Evolutionary conservation across 1,140 invertebrate genomes (phyloP).

Genomic region (Drosophila saltans): DNA sequence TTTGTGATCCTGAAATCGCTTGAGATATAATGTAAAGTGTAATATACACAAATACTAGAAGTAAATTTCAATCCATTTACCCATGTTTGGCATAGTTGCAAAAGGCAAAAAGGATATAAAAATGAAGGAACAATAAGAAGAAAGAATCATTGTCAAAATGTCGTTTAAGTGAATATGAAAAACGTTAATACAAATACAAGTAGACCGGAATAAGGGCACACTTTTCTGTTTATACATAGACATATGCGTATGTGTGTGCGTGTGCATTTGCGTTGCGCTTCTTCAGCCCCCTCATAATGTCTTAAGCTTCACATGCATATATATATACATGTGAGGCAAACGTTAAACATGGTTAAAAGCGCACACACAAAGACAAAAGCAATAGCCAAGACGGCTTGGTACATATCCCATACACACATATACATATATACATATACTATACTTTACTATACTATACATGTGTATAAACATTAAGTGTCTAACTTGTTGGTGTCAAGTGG

Average conservation of each 20-base stretch:
- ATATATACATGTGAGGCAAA: slow-evolving; percentile 50
- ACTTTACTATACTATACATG: neutral
- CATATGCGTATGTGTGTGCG: slow-evolving; percentile 24
- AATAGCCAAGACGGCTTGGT: slow-evolving; percentile 7
- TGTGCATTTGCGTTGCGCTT: slow-evolving; percentile 53
- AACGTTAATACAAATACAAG: slow-evolving; percentile 24
- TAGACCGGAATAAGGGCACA: neutral
- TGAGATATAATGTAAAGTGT: too few relatives aligned
- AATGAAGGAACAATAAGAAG: neutral
- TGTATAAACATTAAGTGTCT: slow-evolving; percentile 66
- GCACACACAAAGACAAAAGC: slow-evolving; percentile 15
- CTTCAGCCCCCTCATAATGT: slow-evolving; percentile 30
- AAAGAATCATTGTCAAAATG: slow-evolving; percentile 65
- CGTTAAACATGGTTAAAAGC: slow-evolving; percentile 49
- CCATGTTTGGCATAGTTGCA: neutral
- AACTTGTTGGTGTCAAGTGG: slow-evolving; percentile 72
- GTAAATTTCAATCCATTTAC: neutral
- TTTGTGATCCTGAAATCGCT: too few relatives aligned
- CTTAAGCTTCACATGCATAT: slow-evolving; percentile 55
- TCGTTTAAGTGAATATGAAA: slow-evolving; percentile 47
- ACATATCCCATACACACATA: slow-evolving; percentile 15
- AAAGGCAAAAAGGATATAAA: neutral
- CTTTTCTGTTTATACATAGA: neutral
- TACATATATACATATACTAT: slow-evolving; percentile 29
- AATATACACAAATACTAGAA: neutral